Evolutionary conservation across 2,113 vertebrate genomes (phyloP).

Genomic region (Tichodroma muraria): DNA sequence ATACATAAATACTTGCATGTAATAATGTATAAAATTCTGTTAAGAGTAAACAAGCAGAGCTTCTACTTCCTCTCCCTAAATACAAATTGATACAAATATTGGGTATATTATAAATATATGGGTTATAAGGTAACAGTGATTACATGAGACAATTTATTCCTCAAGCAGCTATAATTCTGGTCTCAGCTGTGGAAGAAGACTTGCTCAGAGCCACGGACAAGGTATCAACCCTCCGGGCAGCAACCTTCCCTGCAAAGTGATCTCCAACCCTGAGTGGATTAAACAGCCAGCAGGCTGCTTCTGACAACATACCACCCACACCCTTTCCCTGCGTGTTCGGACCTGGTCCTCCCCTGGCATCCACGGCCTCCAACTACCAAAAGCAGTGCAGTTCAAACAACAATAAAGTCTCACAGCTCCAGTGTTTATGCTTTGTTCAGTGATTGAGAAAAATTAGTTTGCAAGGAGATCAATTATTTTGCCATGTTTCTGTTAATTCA

Average conservation of each 20-base stretch:
- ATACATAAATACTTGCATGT: not conserved
- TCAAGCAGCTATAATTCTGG: not conserved
- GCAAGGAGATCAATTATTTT: not conserved
- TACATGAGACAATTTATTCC: not conserved
- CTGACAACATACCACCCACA: not conserved
- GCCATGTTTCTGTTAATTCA: not conserved
- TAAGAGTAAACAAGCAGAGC: not conserved
- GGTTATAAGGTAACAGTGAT: not conserved
- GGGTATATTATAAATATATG: not conserved
- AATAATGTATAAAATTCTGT: not conserved
- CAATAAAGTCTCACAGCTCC: not conserved
- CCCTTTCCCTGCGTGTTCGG: not conserved
- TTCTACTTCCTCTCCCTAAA: not conserved
- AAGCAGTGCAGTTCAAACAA: not conserved
- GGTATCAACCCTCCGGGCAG: not conserved
- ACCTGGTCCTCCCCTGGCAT: not conserved
- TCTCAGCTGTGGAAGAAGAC: not conserved
- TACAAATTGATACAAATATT: not conserved
- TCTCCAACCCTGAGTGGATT: not conserved
- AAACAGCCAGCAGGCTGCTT: not conserved
- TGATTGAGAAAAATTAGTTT: not conserved
- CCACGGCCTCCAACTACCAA: accelerated
- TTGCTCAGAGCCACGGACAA: not conserved
- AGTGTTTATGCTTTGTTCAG: not conserved
- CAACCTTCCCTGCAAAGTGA: not conserved